Percentiles rank a stretch among this genome's conserved stretches.
Conservation (phyloP, 2,113 vertebrate species). For the Sceloporus tristichus region DNA sequence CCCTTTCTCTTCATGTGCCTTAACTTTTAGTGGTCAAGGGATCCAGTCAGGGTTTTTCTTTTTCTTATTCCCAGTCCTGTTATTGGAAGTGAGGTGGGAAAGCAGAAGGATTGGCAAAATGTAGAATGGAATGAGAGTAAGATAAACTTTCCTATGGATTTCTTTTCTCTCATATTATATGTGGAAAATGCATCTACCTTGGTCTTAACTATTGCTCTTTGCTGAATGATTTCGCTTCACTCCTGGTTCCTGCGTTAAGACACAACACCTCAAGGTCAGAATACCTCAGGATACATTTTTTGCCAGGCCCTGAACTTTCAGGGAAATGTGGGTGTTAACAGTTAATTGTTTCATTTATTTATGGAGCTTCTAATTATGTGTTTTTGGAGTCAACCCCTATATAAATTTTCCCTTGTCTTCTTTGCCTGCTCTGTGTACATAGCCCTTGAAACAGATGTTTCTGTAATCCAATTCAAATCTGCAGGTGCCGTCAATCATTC, state of each 20-base stretch:
- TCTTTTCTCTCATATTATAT: background rate
- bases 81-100: background rate
- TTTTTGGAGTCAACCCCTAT: background rate
- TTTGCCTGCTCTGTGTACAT: slow-evolving; percentile 13
- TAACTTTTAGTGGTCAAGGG: background rate
- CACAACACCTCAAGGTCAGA: background rate
- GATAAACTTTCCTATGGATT: background rate
- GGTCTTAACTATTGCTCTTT: background rate
- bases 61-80: too few relatives aligned
- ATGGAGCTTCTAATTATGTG: background rate
- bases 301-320: background rate
- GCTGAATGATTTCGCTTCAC: background rate
- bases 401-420: slow-evolving; percentile 31
- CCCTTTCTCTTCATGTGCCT: too few relatives aligned
- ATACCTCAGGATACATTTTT: background rate
- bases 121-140: too few relatives aligned
- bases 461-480: slow-evolving; percentile 30
- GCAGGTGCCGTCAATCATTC: slow-evolving; percentile 28
- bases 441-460: slow-evolving; percentile 38
- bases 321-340: background rate
- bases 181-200: background rate
- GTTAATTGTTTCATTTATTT: background rate
- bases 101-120: background rate
- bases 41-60: background rate
- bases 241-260: background rate